Percentiles rank a stretch among this genome's conserved stretches.
These are phyloP conservation scores for Hystrix cristata DNA, from an alignment of 2,113 vertebrate genomes.

Conservation along the genomic window DNA sequence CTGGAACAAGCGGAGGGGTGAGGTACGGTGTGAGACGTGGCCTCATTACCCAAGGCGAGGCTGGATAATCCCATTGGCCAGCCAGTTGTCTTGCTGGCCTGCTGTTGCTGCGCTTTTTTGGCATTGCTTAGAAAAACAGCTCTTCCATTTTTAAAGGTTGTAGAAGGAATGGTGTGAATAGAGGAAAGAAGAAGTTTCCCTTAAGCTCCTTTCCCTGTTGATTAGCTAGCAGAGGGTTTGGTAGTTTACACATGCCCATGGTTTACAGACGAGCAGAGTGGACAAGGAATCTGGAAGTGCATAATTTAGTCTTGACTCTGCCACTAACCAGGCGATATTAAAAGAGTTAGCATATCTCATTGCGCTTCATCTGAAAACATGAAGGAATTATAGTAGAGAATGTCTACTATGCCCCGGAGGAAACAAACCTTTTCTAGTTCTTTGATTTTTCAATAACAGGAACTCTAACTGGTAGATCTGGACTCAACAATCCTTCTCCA, in stretches of 20 bases:
- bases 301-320: background rate
- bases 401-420: background rate
- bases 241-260: background rate
- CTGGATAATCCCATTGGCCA: constrained; percentile 46
- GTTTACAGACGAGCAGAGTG: background rate
- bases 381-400: background rate
- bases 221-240: background rate
- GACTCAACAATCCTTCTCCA: background rate
- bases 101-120: background rate
- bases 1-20: constrained; percentile 33
- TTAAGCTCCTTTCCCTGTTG: background rate
- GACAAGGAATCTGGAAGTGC: background rate
- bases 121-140: constrained; percentile 35
- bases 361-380: background rate
- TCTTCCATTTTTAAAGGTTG: background rate
- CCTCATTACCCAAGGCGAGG: constrained; percentile 55
- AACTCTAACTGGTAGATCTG: background rate
- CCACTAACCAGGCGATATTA: background rate
- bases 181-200: background rate
- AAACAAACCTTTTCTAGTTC: background rate
- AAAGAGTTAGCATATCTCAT: background rate
- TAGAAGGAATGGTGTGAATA: background rate
- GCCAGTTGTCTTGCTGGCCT: constrained; percentile 67
- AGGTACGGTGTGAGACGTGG: background rate
- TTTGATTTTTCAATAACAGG: background rate